Conservation (phyloP, 2,113 vertebrate genomes). For the Corydoras sp. region DNA sequence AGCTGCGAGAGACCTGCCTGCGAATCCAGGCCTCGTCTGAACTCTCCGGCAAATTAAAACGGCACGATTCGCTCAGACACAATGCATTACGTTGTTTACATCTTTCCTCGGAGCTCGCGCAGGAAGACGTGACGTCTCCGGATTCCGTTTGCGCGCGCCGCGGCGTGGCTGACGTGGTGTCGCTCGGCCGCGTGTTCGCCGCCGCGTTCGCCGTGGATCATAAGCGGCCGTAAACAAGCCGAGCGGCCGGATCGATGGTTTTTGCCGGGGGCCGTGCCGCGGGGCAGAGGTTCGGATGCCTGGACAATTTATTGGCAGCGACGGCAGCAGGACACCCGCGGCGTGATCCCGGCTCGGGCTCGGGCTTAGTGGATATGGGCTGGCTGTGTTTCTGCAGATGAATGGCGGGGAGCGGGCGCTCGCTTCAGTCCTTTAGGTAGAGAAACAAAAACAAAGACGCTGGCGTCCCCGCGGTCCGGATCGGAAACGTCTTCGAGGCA, state of each 20-base stretch:
- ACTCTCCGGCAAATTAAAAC: constrained; percentile 21
- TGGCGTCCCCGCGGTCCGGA: background rate
- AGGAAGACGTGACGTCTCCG: constrained; percentile 8
- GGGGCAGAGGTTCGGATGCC: constrained; percentile 32
- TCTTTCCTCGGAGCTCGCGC: constrained; percentile 7
- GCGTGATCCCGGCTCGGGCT: constrained; percentile 22
- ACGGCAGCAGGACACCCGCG: background rate
- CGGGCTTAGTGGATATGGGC: constrained; percentile 14
- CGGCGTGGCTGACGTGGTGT: constrained; percentile 10
- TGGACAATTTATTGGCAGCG: constrained; percentile 18
- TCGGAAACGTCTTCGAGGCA: background rate
- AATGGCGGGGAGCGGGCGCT: background rate
- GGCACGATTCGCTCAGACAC: background rate
- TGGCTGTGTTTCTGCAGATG: constrained; percentile 4
- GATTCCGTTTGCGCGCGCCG: constrained; percentile 11
- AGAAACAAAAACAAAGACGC: background rate
- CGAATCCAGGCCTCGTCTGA: constrained; percentile 33
- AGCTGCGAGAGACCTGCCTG: constrained; percentile 35
- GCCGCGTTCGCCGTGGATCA: constrained; percentile 16
- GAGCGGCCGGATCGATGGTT: constrained; percentile 28
- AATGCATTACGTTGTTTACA: constrained; percentile 33
- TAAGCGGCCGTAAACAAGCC: constrained; percentile 11
- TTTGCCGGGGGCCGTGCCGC: constrained; percentile 32
- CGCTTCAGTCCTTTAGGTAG: background rate
- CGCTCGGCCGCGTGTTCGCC: background rate